Evolutionary conservation across 1,140 invertebrate species (phyloP).

Genomic region (Leptopilina boulardi): DNA sequence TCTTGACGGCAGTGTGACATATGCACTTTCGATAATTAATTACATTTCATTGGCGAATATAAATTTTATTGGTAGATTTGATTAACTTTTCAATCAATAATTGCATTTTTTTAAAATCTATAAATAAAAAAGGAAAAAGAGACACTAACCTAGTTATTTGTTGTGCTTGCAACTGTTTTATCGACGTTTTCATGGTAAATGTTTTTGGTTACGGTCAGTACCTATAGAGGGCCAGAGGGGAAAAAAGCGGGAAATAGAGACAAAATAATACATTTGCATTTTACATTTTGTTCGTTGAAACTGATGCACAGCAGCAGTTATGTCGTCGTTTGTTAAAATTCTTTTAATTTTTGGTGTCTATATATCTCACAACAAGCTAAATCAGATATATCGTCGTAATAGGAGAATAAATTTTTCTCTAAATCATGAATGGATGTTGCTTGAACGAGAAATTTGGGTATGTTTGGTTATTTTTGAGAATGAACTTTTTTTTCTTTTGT

Average conservation of each 20-base stretch:
- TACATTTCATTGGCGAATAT: not conserved
- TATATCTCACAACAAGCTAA: not conserved
- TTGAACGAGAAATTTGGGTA: constrained; percentile 64
- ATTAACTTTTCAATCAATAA: not conserved
- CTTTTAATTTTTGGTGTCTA: not conserved
- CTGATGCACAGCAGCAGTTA: not conserved
- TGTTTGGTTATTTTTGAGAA: constrained; percentile 37
- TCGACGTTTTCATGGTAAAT: not conserved
- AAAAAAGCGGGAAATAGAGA: not conserved
- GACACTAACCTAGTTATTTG: not conserved
- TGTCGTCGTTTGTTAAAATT: not conserved
- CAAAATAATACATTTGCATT: not conserved
- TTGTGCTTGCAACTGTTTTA: not conserved
- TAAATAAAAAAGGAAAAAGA: no score
- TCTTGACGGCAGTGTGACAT: not conserved
- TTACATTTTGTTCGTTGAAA: not conserved
- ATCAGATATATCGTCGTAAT: not conserved
- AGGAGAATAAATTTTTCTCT: constrained; percentile 52
- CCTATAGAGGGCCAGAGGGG: not conserved
- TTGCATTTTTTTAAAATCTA: not conserved
- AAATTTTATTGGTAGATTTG: not conserved
- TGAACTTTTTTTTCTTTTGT: not conserved
- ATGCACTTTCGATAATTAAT: not conserved
- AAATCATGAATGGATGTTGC: constrained; percentile 61
- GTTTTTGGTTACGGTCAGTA: not conserved